Conservation (phyloP, 2,888 invertebrate species). For the Diploptera punctata region DNA sequence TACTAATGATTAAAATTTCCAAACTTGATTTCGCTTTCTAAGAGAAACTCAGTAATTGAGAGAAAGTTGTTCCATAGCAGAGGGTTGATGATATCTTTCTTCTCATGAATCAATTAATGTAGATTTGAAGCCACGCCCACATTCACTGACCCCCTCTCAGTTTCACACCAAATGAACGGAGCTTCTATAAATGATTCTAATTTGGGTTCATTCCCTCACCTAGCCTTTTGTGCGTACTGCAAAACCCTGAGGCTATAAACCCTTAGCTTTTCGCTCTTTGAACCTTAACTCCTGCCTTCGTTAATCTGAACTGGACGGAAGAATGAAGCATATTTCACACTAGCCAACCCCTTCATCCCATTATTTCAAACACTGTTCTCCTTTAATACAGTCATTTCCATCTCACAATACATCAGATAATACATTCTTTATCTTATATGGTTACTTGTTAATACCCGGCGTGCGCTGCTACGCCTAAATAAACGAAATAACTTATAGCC, state of each 20-base stretch:
- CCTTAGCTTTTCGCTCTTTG: conserved; percentile 20
- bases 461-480: no score
- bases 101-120: not conserved
- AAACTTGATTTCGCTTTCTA: no score
- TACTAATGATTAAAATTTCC: no score
- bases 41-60: no score
- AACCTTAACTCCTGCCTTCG: conserved; percentile 14
- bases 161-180: not conserved
- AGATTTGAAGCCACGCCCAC: not conserved
- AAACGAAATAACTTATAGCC: no score
- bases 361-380: not conserved
- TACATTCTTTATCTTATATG: no score
- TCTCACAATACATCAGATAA: not conserved
- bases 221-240: not conserved
- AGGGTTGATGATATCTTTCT: no score
- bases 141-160: not conserved
- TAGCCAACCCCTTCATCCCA: not conserved
- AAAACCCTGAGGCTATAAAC: conserved; percentile 4
- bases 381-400: not conserved
- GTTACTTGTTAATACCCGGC: no score
- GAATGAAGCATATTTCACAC: not conserved
- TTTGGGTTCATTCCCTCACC: not conserved
- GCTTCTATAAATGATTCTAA: not conserved
- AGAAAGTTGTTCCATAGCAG: no score
- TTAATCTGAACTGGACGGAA: conserved; percentile 5